Base-by-base conservation (phyloP, 2,888 invertebrate species). In the Callyntrura guangdongensis region DNA sequence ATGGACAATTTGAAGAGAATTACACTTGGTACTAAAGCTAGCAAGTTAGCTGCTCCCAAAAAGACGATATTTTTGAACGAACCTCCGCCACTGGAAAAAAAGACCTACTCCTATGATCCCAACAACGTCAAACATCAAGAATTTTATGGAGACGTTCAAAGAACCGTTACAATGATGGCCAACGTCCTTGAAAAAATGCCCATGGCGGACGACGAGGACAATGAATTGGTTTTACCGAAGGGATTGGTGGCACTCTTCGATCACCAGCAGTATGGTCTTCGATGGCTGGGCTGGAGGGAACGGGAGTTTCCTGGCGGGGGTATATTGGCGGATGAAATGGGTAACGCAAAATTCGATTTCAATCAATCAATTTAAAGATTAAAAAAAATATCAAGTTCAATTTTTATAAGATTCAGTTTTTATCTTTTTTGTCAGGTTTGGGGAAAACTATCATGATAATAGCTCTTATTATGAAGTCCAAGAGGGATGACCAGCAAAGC, bases 271-370 rank as follows among this genome's bases (percentile, higher is more conserved):
- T 97, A 97, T 94, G 99, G 98, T 0, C 95, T 99, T 0, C 96
- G 97, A 12, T 99, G 99, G 99, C 95, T 99, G 94, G 94, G 96
- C 22, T 99, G 98, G 98, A 95, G 99, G 22, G 99, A 99, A 95
- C 95, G 95, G n/a, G 97, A 98, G 95, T 93, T 94, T 14, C 97
- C 96, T 83, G 97, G 98, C 0, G 98, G 98, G 0, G 99, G 99
- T 14, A 97, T 99, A 93, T 96, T 99, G 81, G 98, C 98, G 96
- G 95, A 95, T 94, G 93, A 83, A 64, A 84, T 89, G 89, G 89
- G 89, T 85, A 79, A 25, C n/a, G n/a, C n/a, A n/a, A n/a, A n/a
- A n/a, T n/a, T 36, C 36, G 2, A 4, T 36, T 36, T 36, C 36
- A 36, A 36, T n/a, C n/a, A n/a, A n/a, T n/a, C n/a, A n/a, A n/a